Evolutionary conservation across 2,888 invertebrate genomes (phyloP).

Genomic region (Gymnocheta viridis): DNA sequence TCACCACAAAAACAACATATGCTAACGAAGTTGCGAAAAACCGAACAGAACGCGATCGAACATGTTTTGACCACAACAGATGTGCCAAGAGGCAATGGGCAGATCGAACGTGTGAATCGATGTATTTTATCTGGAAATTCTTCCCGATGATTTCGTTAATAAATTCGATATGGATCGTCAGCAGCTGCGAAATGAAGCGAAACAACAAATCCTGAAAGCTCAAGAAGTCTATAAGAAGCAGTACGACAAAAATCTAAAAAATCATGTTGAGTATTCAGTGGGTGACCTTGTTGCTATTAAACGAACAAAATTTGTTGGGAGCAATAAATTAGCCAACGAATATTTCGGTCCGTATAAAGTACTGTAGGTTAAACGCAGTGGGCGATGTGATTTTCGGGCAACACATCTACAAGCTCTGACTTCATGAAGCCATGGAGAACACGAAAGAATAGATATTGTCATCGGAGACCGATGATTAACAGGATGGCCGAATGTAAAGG

Average conservation of each 20-base stretch:
- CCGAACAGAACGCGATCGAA: no score
- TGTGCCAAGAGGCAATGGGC: no score
- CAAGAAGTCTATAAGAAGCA: neutral
- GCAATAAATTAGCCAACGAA: neutral
- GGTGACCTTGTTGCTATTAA: neutral
- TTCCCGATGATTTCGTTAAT: no score
- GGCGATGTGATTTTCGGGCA: neutral
- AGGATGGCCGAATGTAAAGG: constrained; percentile 19
- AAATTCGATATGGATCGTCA: neutral
- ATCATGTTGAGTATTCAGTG: neutral
- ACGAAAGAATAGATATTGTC: neutral
- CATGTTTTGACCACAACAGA: no score
- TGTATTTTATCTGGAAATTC: no score
- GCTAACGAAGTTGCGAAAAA: no score
- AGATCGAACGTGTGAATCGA: no score
- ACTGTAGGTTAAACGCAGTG: neutral
- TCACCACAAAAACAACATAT: no score
- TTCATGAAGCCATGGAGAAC: constrained; percentile 11
- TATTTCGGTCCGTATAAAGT: constrained; percentile 2
- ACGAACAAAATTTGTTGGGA: neutral
- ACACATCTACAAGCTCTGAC: constrained; percentile 7
- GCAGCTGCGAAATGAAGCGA: neutral
- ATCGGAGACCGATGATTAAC: constrained; percentile 11
- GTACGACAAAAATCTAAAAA: no score
- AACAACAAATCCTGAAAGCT: neutral